These are phyloP conservation scores for Syrista parreyssii DNA, from an alignment of 2,888 invertebrate species.

Conservation along the genomic window DNA sequence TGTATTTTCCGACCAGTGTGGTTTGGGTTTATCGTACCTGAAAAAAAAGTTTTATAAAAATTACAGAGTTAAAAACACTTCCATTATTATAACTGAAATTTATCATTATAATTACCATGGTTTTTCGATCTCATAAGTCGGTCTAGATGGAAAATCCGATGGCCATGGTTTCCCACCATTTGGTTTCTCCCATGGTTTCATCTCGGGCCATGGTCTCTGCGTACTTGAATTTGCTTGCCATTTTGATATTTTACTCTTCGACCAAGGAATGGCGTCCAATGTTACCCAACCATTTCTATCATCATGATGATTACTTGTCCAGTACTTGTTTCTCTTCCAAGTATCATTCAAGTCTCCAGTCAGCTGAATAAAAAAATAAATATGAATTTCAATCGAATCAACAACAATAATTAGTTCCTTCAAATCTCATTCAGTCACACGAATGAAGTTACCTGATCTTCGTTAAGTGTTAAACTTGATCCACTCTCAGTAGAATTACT, in stretches of 20 bases:
- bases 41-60: background rate
- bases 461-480: conserved; percentile 1
- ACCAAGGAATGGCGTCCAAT: conserved; percentile 83
- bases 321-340: conserved; percentile 57
- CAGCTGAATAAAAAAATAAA: conserved; percentile 26
- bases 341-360: conserved; percentile 53
- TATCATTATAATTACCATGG: conserved; percentile 46
- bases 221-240: conserved; percentile 75
- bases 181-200: conserved; percentile 58
- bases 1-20: conserved; percentile 46
- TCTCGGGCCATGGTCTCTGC: conserved; percentile 60
- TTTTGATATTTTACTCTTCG: conserved; percentile 82
- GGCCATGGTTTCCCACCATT: conserved; percentile 54
- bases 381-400: background rate
- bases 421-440: too few species aligned
- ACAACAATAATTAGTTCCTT: too few species aligned
- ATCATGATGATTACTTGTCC: conserved; percentile 71
- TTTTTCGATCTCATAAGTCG: conserved; percentile 49
- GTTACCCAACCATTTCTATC: conserved; percentile 83
- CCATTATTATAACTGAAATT: background rate
- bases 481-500: conserved; percentile 20
- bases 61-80: background rate
- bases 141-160: conserved; percentile 47
- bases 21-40: conserved; percentile 59
- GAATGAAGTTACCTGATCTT: background rate